Evolutionary conservation across 2,113 vertebrate species (phyloP).

Genomic region (Scalopus aquaticus): DNA sequence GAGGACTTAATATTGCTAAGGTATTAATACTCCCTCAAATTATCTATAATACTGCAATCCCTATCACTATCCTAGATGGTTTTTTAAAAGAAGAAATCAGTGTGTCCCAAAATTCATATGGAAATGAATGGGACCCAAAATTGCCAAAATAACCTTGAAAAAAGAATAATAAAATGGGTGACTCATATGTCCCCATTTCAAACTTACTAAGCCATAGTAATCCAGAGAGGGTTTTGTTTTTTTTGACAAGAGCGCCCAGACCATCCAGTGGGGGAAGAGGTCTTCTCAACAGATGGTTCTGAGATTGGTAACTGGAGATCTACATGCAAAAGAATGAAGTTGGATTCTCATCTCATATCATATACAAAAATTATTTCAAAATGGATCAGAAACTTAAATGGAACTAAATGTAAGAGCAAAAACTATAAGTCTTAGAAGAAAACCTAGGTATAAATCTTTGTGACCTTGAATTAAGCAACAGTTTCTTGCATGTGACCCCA

Average conservation of each 20-base stretch:
- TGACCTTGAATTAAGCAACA: background rate
- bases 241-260: background rate
- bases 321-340: background rate
- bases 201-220: background rate
- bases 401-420: background rate
- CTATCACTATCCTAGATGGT: background rate
- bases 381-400: background rate
- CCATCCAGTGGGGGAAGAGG: background rate
- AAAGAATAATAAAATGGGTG: background rate
- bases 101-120: conserved; percentile 1
- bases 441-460: background rate
- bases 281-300: background rate
- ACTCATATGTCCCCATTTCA: background rate
- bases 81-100: background rate
- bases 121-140: background rate
- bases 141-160: conserved; percentile 14
- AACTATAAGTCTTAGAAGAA: background rate
- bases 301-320: background rate
- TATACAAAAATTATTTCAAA: conserved; percentile 7
- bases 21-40: background rate
- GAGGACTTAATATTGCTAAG: conserved; percentile 40
- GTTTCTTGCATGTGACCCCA: background rate
- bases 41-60: background rate
- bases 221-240: background rate
- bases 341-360: background rate